phyloP scores from a whole-genome alignment of 92 coral and sea anemone genomes.

The Epizoanthus scotinus region DNA sequence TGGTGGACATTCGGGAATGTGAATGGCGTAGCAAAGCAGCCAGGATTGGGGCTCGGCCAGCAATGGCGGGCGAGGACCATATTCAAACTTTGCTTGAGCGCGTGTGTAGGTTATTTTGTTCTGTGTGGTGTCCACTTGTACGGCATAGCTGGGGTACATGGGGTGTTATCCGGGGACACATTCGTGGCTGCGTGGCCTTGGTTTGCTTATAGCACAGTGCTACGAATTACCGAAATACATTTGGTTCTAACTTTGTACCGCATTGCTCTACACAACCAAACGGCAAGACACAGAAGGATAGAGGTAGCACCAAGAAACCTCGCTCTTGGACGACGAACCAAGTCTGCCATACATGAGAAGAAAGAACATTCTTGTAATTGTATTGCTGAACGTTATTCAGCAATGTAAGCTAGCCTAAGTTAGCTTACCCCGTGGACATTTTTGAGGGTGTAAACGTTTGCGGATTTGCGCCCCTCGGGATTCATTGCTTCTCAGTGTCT shows the following conservation, averaged over 20 bases:
- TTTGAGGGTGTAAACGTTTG: too few species aligned
- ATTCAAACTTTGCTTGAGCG: conserved; percentile 62
- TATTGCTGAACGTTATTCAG: too few species aligned
- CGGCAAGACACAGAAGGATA: conserved; percentile 7
- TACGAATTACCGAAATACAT: conserved; percentile 62
- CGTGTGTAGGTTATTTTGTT: conserved; percentile 53
- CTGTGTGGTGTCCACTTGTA: conserved; percentile 63
- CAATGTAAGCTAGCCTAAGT: too few species aligned
- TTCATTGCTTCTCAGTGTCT: too few species aligned
- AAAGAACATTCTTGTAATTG: not conserved
- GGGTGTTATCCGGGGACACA: conserved; percentile 49
- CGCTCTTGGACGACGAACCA: conserved; percentile 2
- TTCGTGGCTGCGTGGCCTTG: conserved; percentile 75
- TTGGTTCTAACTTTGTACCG: conserved; percentile 57
- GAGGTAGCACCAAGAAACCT: conserved; percentile 48
- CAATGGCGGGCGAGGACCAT: conserved; percentile 55
- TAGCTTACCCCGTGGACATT: too few species aligned
- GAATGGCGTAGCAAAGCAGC: not conserved
- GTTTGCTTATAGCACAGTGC: conserved; percentile 59
- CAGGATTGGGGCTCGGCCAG: not conserved
- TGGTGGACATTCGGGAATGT: conserved; percentile 36
- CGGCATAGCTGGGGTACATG: conserved; percentile 70
- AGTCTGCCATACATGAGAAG: not conserved
- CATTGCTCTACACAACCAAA: conserved; percentile 28
- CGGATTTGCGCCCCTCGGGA: too few species aligned